A percentile compares a stretch with the other conserved stretches of the same genome.
phyloP scores from a whole-genome alignment of 1,140 invertebrate genomes.

The Leptoteleia sp. region DNA sequence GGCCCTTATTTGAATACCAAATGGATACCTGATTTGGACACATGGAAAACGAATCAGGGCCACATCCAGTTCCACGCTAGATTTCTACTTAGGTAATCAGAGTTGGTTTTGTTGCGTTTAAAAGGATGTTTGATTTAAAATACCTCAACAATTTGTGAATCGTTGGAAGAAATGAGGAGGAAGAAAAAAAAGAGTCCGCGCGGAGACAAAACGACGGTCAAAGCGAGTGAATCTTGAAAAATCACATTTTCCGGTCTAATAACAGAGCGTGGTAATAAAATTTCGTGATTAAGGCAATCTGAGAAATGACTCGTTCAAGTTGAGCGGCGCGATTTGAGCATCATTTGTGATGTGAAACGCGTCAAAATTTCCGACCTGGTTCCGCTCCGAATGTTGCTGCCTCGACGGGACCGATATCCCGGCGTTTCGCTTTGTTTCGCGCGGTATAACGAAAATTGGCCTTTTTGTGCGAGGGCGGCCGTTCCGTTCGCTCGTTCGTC shows the following conservation, averaged over 20 bases:
- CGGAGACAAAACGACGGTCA: not conserved
- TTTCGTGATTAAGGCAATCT: slow-evolving; percentile 46
- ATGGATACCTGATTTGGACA: too few species aligned
- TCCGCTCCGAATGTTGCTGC: slow-evolving; percentile 69
- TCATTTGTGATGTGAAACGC: slow-evolving; percentile 61
- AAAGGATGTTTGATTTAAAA: too few species aligned
- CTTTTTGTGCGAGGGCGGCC: slow-evolving; percentile 6
- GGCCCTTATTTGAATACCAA: too few species aligned
- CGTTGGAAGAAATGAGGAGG: too few species aligned
- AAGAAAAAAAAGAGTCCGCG: not conserved
- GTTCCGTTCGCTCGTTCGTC: slow-evolving; percentile 15
- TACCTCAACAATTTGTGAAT: too few species aligned
- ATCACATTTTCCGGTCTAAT: slow-evolving; percentile 58
- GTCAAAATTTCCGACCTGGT: slow-evolving; percentile 65
- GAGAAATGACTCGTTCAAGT: slow-evolving; percentile 51
- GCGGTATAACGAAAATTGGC: slow-evolving; percentile 29
- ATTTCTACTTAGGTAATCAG: too few species aligned
- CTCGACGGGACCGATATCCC: slow-evolving; percentile 33
- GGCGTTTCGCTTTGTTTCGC: slow-evolving; percentile 25
- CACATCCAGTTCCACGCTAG: too few species aligned
- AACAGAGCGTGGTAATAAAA: slow-evolving; percentile 32
- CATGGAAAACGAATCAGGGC: too few species aligned
- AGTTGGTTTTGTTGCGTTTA: too few species aligned
- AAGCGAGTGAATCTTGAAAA: slow-evolving; percentile 13
- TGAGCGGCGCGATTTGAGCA: slow-evolving; percentile 34